Evolutionary conservation across 64 coral and sea anemone genomes (phyloP).

Genomic region (Porites australiensis): DNA sequence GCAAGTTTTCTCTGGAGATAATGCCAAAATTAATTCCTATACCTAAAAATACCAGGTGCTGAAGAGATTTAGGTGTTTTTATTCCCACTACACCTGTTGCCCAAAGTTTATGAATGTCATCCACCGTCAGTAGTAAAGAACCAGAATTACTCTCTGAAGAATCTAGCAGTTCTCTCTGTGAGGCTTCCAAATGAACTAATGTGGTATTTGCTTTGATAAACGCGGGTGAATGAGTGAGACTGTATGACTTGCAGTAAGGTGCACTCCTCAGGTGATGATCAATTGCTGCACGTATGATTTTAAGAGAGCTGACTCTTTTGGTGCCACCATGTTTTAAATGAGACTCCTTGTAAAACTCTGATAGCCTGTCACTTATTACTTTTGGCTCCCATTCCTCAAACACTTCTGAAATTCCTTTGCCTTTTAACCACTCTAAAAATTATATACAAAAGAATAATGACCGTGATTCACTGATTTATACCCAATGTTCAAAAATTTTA

Average conservation of each 20-base stretch:
- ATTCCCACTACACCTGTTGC: slow-evolving; percentile 80
- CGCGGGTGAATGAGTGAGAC: slow-evolving; percentile 36
- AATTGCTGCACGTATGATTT: slow-evolving; percentile 66
- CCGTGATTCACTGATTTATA: too few species aligned
- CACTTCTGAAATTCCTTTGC: slow-evolving; percentile 23
- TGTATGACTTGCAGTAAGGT: slow-evolving; percentile 43
- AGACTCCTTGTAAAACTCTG: slow-evolving; percentile 60
- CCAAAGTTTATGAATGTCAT: slow-evolving; percentile 75
- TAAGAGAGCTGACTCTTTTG: slow-evolving; percentile 55
- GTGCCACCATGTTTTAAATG: slow-evolving; percentile 58
- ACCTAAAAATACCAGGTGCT: slow-evolving; percentile 73
- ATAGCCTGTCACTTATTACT: slow-evolving; percentile 54
- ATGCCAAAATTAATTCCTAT: slow-evolving; percentile 95
- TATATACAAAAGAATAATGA: neutral
- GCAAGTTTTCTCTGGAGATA: slow-evolving; percentile 70
- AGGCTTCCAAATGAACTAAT: neutral
- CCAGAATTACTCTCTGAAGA: slow-evolving; percentile 37
- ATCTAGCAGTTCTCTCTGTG: slow-evolving; percentile 21
- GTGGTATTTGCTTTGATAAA: slow-evolving; percentile 34
- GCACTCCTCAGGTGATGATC: slow-evolving; percentile 60
- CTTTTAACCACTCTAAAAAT: slow-evolving; percentile 58
- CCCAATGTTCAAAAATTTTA: too few species aligned
- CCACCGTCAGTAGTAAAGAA: slow-evolving; percentile 53
- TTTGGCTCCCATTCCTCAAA: slow-evolving; percentile 57
- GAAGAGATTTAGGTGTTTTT: slow-evolving; percentile 77